Evolutionary conservation across 2,113 vertebrate species (phyloP).

Genomic region (Phalacrocorax pelagicus): DNA sequence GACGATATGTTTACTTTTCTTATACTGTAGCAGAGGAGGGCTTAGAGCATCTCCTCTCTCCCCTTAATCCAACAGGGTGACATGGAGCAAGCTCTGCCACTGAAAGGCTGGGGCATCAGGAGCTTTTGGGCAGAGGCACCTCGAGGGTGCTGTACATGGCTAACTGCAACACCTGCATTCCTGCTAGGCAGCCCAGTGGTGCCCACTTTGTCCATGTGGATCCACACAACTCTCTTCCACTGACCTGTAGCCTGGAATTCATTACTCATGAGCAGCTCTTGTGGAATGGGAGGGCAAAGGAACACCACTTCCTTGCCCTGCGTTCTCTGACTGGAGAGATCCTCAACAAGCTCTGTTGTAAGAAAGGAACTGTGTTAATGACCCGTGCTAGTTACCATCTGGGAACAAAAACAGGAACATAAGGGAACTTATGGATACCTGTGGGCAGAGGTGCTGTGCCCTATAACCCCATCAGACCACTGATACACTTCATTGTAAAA

Average conservation of each 20-base stretch:
- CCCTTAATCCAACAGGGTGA: not conserved
- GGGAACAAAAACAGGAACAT: not conserved
- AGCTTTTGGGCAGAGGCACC: not conserved
- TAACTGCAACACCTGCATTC: not conserved
- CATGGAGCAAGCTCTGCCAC: not conserved
- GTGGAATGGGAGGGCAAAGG: not conserved
- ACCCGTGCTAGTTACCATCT: not conserved
- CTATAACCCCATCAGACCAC: not conserved
- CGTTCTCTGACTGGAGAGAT: not conserved
- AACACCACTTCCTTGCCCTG: accelerated
- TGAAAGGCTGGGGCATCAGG: not conserved
- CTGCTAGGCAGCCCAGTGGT: not conserved
- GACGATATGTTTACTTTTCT: not conserved
- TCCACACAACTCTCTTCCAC: not conserved
- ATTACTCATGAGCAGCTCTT: accelerated
- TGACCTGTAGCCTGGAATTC: not conserved
- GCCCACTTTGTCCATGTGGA: accelerated
- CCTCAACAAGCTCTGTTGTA: not conserved
- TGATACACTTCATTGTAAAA: not conserved
- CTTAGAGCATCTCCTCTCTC: not conserved
- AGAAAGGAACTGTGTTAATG: not conserved
- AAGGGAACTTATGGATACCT: not conserved
- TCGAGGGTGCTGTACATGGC: not conserved
- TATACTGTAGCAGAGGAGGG: not conserved
- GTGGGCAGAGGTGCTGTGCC: not conserved